These are phyloP conservation scores for Vanessa atalanta DNA, from an alignment of 1,140 invertebrate species.

Conservation along the genomic window DNA sequence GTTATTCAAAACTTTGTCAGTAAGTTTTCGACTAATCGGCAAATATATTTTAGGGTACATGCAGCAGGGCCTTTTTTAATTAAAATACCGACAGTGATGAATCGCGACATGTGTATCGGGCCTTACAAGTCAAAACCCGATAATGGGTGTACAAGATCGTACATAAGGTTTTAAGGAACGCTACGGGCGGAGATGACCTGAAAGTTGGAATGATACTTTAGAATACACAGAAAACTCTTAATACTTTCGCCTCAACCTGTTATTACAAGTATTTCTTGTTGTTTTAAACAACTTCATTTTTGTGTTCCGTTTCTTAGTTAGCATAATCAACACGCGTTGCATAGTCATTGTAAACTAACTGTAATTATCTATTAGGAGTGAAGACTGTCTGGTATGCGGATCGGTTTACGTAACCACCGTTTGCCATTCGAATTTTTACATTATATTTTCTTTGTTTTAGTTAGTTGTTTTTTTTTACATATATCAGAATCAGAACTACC, in stretches of 20 bases:
- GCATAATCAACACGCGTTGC: conserved; percentile 25
- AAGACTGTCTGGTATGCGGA: conserved; percentile 8
- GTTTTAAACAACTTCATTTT: conserved; percentile 37
- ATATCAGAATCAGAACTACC: neutral
- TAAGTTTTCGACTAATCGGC: neutral
- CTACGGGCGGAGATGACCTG: conserved; percentile 27
- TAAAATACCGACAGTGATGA: conserved; percentile 20
- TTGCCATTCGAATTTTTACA: conserved; percentile 22
- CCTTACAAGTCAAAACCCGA: conserved; percentile 31
- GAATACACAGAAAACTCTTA: conserved; percentile 32
- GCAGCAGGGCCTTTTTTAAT: conserved; percentile 4
- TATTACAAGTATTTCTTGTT: conserved; percentile 35
- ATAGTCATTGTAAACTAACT: conserved; percentile 19
- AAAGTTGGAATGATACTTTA: conserved; percentile 20
- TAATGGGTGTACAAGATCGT: conserved; percentile 29
- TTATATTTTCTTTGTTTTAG: conserved; percentile 1
- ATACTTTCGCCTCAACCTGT: conserved; percentile 42
- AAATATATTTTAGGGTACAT: neutral
- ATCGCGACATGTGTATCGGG: conserved; percentile 25
- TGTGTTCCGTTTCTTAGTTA: conserved; percentile 39
- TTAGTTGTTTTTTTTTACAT: neutral
- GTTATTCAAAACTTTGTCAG: neutral
- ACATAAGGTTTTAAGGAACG: conserved; percentile 29
- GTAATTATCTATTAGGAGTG: conserved; percentile 13
- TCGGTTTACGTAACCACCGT: conserved; percentile 5